Conservation (phyloP, 1,140 invertebrate genomes). For the Drosophila punjabiensis region DNA sequence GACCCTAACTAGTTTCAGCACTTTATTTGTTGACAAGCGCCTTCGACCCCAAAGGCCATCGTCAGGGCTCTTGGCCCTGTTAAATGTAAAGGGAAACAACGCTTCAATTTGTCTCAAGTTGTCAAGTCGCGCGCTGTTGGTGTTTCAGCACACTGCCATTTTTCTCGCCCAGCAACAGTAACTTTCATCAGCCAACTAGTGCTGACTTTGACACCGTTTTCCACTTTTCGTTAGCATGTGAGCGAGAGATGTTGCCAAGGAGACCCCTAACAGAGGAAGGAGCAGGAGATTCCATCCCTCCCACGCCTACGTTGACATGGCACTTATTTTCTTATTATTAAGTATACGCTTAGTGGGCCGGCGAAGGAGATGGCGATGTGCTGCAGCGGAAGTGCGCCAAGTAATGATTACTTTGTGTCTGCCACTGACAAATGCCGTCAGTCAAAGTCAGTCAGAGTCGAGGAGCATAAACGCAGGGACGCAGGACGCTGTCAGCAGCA, state of each 20-base stretch:
- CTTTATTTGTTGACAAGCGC: constrained; percentile 40
- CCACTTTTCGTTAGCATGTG: constrained; percentile 76
- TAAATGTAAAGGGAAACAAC: constrained; percentile 54
- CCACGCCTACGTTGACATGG: constrained; percentile 60
- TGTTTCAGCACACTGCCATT: constrained; percentile 43
- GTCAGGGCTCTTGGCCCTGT: constrained; percentile 3
- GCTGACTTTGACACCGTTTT: constrained; percentile 80
- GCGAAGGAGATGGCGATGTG: constrained; percentile 9
- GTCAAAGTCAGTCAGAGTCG: constrained; percentile 77
- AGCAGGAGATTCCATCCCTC: background rate
- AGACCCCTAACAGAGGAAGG: background rate
- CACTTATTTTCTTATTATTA: constrained; percentile 84
- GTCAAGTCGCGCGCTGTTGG: constrained; percentile 60
- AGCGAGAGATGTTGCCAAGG: constrained; percentile 18
- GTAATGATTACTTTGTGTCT: constrained; percentile 84
- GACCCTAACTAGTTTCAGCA: constrained; percentile 35
- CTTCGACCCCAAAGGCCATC: constrained; percentile 37
- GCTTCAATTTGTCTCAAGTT: constrained; percentile 79
- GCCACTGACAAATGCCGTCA: constrained; percentile 81
- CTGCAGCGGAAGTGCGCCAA: constrained; percentile 49
- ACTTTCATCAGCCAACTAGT: constrained; percentile 48
- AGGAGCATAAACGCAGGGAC: constrained; percentile 12
- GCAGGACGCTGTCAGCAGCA: constrained; percentile 13
- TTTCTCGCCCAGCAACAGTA: constrained; percentile 17
- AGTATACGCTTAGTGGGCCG: constrained; percentile 75